Conservation (phyloP, 2,113 vertebrate genomes). For the Stercorarius parasiticus region DNA sequence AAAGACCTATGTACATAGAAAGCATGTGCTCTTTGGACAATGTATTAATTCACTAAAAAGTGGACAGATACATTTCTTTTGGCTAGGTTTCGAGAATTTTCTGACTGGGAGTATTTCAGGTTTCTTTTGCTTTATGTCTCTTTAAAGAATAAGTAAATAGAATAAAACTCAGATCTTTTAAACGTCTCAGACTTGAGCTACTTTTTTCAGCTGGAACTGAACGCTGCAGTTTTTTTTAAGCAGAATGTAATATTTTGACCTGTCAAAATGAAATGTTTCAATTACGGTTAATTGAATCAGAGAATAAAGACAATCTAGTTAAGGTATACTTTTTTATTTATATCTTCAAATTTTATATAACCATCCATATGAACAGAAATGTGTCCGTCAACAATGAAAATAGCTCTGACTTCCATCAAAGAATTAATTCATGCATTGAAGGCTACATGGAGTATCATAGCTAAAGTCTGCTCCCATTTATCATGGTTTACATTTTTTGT, state of each 20-base stretch:
- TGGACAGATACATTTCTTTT: not conserved
- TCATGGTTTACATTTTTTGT: slow-evolving; percentile 18
- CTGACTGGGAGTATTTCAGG: not conserved
- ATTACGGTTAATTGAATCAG: not conserved
- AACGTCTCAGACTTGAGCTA: not conserved
- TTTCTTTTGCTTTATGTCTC: not conserved
- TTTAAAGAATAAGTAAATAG: not conserved
- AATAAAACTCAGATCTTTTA: not conserved
- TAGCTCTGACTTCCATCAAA: not conserved
- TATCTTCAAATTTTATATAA: not conserved
- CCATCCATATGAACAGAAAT: not conserved
- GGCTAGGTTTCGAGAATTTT: not conserved
- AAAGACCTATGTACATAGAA: not conserved
- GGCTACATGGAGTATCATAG: not conserved
- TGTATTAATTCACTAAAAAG: not conserved
- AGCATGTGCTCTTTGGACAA: not conserved
- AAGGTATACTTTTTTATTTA: not conserved
- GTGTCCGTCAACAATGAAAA: not conserved
- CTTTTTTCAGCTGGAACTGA: not conserved
- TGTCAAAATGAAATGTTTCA: not conserved
- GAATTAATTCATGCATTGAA: not conserved
- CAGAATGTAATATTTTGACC: not conserved
- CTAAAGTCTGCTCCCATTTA: slow-evolving; percentile 46
- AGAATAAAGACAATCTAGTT: not conserved
- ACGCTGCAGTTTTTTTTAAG: not conserved